Evolutionary conservation across 2,888 invertebrate genomes (phyloP).

Genomic region (Papilio demoleus): DNA sequence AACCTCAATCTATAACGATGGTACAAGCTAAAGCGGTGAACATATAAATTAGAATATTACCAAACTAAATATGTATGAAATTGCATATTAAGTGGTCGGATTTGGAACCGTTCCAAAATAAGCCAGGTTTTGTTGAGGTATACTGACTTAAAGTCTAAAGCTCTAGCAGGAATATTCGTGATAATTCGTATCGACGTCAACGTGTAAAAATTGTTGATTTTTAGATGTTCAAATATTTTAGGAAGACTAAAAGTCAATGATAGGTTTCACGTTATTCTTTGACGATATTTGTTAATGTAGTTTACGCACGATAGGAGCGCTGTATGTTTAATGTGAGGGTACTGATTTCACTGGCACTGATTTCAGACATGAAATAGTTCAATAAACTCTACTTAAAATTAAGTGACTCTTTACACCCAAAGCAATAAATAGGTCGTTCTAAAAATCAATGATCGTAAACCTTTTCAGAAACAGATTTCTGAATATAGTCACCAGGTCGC

Average conservation of each 20-base stretch:
- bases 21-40: background rate
- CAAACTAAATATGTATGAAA: constrained; percentile 4
- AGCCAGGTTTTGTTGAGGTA: background rate
- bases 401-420: background rate
- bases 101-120: background rate
- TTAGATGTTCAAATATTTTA: no score
- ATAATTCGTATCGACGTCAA: no score
- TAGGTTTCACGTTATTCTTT: no score
- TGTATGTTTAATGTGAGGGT: no score
- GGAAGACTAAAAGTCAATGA: no score
- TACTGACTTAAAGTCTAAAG: no score
- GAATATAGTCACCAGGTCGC: constrained; percentile 31
- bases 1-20: background rate
- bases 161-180: no score
- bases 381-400: background rate
- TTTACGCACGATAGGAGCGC: no score
- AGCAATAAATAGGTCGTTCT: background rate
- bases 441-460: constrained; percentile 22
- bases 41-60: background rate
- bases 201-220: no score
- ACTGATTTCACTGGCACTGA: no score
- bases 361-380: background rate
- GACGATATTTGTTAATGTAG: no score
- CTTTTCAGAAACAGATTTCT: constrained; percentile 16
- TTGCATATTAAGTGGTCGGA: background rate